A percentile compares a stretch with the other conserved stretches of the same genome.
Evolutionary conservation across 1,140 invertebrate species (phyloP).

Genomic region (Zaprionus lachaisei): DNA sequence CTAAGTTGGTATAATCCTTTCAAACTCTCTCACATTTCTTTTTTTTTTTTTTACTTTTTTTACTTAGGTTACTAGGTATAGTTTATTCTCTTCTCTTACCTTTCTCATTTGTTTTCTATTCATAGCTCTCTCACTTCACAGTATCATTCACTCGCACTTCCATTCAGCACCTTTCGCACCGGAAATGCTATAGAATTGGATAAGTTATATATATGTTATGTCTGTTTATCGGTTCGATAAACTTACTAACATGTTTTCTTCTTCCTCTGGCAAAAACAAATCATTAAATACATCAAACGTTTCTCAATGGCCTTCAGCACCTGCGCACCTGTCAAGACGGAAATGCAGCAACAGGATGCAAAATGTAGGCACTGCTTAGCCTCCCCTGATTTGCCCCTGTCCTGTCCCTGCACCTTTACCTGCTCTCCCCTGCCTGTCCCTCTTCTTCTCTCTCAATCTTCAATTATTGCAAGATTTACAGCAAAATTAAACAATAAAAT

Average conservation of each 20-base stretch:
- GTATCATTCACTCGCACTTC: background rate
- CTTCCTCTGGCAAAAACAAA: slow-evolving; percentile 46
- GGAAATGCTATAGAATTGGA: slow-evolving; percentile 1
- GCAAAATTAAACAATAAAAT: slow-evolving; percentile 33
- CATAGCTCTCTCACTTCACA: background rate
- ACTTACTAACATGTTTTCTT: background rate
- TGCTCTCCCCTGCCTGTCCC: no score
- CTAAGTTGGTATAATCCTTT: no score
- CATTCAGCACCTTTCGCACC: background rate
- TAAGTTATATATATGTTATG: slow-evolving; percentile 19
- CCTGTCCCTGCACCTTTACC: background rate
- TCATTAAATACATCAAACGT: slow-evolving; percentile 64
- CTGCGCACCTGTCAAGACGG: slow-evolving; percentile 36
- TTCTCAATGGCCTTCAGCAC: slow-evolving; percentile 43
- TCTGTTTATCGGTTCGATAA: slow-evolving; percentile 17
- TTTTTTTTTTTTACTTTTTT: fast-evolving
- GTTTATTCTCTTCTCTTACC: no score
- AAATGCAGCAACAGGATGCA: background rate
- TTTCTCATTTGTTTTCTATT: no score
- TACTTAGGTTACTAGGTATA: no score
- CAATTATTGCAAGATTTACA: slow-evolving; percentile 74
- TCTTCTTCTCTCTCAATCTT: background rate
- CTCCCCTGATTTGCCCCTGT: background rate
- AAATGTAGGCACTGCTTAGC: background rate
- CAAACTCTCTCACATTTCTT: no score